Evolutionary conservation across 2,888 invertebrate species (phyloP).

Genomic region (Ptychoptera albimana): DNA sequence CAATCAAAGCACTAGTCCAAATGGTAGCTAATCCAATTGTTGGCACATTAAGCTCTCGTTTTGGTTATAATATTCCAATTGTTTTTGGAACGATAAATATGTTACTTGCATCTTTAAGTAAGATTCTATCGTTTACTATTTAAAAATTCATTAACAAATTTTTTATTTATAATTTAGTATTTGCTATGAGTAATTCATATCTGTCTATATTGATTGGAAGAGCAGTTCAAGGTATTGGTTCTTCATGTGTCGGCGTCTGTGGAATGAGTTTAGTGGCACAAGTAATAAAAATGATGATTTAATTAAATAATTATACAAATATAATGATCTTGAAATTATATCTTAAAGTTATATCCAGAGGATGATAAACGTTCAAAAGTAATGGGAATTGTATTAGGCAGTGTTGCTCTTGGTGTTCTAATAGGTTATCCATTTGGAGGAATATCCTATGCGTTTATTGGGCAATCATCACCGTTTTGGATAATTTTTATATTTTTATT

Average conservation of each 20-base stretch:
- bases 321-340: background rate
- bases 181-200: conserved; percentile 57
- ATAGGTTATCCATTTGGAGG: conserved; percentile 72
- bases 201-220: conserved; percentile 52
- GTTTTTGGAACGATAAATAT: conserved; percentile 52
- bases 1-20: conserved; percentile 69
- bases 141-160: background rate
- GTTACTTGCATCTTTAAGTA: conserved; percentile 49
- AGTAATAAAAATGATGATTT: conserved; percentile 22
- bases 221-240: conserved; percentile 64
- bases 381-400: conserved; percentile 71
- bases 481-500: conserved; percentile 44
- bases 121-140: conserved; percentile 13
- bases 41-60: conserved; percentile 45
- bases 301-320: background rate
- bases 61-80: conserved; percentile 52
- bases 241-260: conserved; percentile 61
- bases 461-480: conserved; percentile 59
- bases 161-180: conserved; percentile 40
- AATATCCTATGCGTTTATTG: conserved; percentile 56
- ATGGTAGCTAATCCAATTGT: conserved; percentile 59
- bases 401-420: conserved; percentile 64
- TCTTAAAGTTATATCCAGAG: conserved; percentile 24
- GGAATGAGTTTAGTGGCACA: conserved; percentile 66
- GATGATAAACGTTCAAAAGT: conserved; percentile 37